These are phyloP conservation scores for Camarhynchus parvulus DNA, from an alignment of 2,113 vertebrate genomes.

Conservation along the genomic window DNA sequence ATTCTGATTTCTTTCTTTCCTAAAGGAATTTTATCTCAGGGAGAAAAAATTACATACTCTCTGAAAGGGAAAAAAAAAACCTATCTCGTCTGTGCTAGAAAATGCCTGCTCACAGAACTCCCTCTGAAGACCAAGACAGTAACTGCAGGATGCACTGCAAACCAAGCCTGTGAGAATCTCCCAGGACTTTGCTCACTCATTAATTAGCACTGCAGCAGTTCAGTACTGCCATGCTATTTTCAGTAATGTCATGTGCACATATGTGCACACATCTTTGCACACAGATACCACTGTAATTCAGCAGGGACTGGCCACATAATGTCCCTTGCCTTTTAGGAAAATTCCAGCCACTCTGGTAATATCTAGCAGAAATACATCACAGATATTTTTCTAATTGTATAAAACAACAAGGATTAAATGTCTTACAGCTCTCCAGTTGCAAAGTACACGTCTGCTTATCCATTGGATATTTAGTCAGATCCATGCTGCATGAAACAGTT, in stretches of 20 bases:
- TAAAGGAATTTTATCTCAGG: neutral
- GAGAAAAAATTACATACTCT: too few relatives aligned
- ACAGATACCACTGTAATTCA: neutral
- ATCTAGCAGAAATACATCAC: neutral
- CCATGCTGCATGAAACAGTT: conserved; percentile 92
- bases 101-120: conserved; percentile 22
- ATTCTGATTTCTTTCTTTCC: neutral
- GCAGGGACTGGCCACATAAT: neutral
- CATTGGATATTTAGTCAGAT: conserved; percentile 92
- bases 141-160: conserved; percentile 5
- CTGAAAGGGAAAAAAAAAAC: neutral
- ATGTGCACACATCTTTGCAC: neutral
- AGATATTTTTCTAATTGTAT: neutral
- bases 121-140: conserved; percentile 15
- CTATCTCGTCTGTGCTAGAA: neutral
- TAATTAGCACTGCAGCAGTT: neutral
- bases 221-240: neutral
- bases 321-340: neutral
- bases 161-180: neutral
- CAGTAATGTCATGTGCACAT: neutral
- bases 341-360: neutral
- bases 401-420: neutral
- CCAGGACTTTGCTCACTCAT: neutral
- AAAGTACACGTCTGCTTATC: conserved; percentile 91
- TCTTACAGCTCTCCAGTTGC: conserved; percentile 93